Evolutionary conservation across 1,140 invertebrate genomes (phyloP), one percentile per base, ranked within the genome.

Genomic region (Hylaeus volcanicus): DNA sequence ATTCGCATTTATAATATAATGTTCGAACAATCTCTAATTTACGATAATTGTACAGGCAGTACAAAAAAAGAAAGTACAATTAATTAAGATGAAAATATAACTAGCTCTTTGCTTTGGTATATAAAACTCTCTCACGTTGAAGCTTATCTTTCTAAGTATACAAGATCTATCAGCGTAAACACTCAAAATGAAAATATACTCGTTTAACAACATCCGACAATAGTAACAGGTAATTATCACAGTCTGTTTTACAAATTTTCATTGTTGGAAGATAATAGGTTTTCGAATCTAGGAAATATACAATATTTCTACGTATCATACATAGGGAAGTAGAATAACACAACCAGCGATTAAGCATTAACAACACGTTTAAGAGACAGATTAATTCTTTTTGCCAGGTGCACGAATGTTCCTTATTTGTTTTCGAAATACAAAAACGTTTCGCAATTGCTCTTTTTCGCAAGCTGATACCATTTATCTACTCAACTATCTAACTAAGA

Each of bases 1-100:
- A 82, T 78, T 85, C 51, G 61, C 74, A 69, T 58, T 78, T 71
- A 74, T 85, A 82, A 82, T 78, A 86, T 85, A 86, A 86, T 85
- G 58, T 61, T 58, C 58, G 65, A 70, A 78, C n/a, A 84, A 64
- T 85, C 73, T 68, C 26, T 26, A 26, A 77, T 60, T 60, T 56
- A 68, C 60, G 11, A 39, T 73, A 71, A 58, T 37, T 75, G 79
- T 79, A 79, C 72, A 74, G n/a, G 41, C n/a, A 61, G 68, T 86
- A 86, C 74, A 68, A 69, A 73, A 64, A 70, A 45, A 77, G 43
- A 70, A 39, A 77, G 41, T 63, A 86, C 45, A 55, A 48, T 74
- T 37, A 45, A 82, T 73, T 39, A 64, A n/a, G 72, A 70, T 74
- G 63, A 83, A 83, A 82, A 74, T 64, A 71, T 74, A 74, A 70